Conservation (phyloP, 2,113 vertebrate species). For the Microcebus ravelobensis region DNA sequence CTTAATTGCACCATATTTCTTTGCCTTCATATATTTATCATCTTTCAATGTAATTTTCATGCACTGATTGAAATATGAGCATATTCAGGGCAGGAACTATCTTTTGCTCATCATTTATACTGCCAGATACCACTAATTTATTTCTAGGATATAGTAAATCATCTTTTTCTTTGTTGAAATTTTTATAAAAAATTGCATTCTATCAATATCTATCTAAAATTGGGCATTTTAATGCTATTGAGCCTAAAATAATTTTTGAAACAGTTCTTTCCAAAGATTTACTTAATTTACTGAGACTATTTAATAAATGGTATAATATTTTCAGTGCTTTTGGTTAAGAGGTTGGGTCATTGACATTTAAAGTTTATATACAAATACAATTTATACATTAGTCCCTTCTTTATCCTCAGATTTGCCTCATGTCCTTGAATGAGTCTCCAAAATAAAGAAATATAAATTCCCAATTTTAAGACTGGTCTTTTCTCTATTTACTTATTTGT, state of each 20-base stretch:
- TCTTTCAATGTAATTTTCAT: background rate
- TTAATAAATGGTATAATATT: background rate
- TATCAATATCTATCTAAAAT: background rate
- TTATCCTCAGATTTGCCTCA: background rate
- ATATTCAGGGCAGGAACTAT: background rate
- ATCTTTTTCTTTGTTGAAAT: background rate
- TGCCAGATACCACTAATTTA: background rate
- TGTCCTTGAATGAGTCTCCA: background rate
- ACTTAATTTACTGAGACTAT: background rate
- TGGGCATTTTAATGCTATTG: background rate
- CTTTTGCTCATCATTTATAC: background rate
- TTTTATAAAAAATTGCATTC: background rate
- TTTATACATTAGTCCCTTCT: background rate
- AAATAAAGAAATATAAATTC: background rate
- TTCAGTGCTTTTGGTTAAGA: background rate
- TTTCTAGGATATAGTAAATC: background rate
- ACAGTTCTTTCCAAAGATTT: background rate
- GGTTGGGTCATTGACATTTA: background rate
- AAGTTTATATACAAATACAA: background rate
- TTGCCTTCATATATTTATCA: background rate
- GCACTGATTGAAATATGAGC: background rate
- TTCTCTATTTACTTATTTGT: background rate
- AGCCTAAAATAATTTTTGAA: background rate
- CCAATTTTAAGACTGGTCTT: background rate
- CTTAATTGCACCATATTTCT: background rate